phyloP scores from a whole-genome alignment of 2,888 invertebrate species.

The Pammene fasciana region DNA sequence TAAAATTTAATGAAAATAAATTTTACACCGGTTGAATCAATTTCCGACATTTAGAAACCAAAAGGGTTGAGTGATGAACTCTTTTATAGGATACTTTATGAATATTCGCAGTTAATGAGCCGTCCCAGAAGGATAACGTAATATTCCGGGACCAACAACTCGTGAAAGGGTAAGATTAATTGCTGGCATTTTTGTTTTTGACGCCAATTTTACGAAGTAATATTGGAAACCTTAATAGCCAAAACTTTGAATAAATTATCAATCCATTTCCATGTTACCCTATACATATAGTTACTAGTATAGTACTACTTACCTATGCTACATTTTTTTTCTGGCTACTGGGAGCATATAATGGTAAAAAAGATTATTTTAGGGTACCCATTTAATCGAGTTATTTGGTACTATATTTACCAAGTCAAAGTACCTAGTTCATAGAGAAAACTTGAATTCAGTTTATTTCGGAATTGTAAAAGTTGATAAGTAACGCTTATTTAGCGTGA shows the following conservation, averaged over 20 bases:
- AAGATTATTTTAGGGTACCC: too few species aligned
- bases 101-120: conserved; percentile 70
- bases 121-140: conserved; percentile 45
- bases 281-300: too few species aligned
- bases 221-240: neutral
- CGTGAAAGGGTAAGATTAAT: conserved; percentile 83
- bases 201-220: conserved; percentile 27
- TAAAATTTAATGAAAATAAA: too few species aligned
- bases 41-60: conserved; percentile 36
- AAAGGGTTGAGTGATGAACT: conserved; percentile 45
- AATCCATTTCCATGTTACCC: too few species aligned
- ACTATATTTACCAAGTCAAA: too few species aligned
- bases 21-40: neutral
- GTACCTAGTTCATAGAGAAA: too few species aligned
- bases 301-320: too few species aligned
- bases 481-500: conserved; percentile 27
- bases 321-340: too few species aligned
- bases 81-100: conserved; percentile 52
- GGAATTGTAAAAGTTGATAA: conserved; percentile 27
- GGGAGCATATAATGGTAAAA: too few species aligned
- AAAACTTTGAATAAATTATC: neutral
- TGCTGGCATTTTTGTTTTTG: conserved; percentile 67
- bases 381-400: too few species aligned
- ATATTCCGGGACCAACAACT: conserved; percentile 63
- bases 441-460: neutral